Evolutionary conservation across 2,113 vertebrate genomes (phyloP).

Genomic region (Haliaeetus leucogaster): DNA sequence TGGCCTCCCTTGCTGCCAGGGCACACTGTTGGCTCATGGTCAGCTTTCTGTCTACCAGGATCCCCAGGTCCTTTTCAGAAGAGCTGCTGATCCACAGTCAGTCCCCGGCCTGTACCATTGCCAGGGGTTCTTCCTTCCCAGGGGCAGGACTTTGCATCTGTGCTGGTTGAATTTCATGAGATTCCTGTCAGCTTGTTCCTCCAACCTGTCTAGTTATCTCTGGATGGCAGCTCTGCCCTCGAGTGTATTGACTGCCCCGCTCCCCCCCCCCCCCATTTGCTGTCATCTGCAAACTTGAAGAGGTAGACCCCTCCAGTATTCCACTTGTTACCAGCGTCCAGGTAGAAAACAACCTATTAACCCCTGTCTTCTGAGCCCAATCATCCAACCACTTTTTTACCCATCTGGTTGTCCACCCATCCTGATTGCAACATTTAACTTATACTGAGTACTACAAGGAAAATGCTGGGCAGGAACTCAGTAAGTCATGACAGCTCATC

Average conservation of each 20-base stretch:
- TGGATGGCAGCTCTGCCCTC: not conserved
- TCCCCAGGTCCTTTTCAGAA: not conserved
- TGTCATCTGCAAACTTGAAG: not conserved
- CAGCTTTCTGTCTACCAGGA: not conserved
- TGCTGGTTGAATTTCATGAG: not conserved
- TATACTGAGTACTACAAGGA: not conserved
- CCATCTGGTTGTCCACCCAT: not conserved
- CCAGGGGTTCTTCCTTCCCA: not conserved
- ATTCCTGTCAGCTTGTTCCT: not conserved
- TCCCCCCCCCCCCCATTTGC: no score
- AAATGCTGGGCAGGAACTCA: not conserved
- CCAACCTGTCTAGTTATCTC: not conserved
- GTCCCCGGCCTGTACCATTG: not conserved
- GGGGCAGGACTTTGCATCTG: not conserved
- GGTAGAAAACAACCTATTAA: not conserved
- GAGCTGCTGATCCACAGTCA: not conserved
- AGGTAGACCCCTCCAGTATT: not conserved
- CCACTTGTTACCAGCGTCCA: not conserved
- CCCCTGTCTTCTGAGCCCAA: not conserved
- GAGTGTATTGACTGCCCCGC: not conserved
- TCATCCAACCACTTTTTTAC: not conserved
- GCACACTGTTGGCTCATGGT: not conserved
- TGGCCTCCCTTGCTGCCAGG: not conserved
- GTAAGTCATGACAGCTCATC: not conserved
- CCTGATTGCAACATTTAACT: not conserved